These are phyloP conservation scores for Chiridota heheva DNA, from an alignment of 35 echinoderm and acorn worm species.

Conservation along the genomic window DNA sequence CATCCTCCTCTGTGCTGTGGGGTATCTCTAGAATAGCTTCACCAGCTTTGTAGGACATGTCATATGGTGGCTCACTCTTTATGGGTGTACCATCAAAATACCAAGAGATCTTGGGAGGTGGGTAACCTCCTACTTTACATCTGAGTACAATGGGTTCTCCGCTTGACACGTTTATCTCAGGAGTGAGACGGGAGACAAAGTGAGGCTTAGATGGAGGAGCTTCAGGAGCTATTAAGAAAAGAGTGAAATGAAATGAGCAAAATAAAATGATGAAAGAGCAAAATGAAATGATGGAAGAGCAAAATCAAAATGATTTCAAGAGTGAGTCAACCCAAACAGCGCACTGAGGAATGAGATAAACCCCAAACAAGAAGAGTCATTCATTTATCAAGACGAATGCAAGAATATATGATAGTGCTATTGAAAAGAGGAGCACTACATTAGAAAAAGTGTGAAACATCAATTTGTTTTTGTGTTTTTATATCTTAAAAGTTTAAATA, in stretches of 20 bases:
- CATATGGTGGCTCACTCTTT: constrained; percentile 41
- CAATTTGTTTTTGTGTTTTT: too few relatives aligned
- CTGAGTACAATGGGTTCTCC: constrained; percentile 41
- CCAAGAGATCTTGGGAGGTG: constrained; percentile 44
- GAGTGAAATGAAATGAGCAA: not conserved
- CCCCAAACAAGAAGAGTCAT: too few relatives aligned
- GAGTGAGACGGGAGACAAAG: constrained; percentile 13
- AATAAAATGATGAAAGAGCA: not conserved
- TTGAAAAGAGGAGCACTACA: too few relatives aligned
- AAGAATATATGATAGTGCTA: too few relatives aligned
- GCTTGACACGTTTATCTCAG: constrained; percentile 16
- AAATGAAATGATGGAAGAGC: too few relatives aligned
- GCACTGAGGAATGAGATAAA: too few relatives aligned
- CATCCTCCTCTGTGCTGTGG: constrained; percentile 46
- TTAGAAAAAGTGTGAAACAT: too few relatives aligned
- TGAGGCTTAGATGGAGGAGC: constrained; percentile 22
- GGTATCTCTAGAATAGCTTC: constrained; percentile 44
- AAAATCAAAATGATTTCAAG: too few relatives aligned
- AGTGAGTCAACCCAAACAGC: too few relatives aligned
- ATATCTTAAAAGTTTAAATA: too few relatives aligned
- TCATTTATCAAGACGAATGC: too few relatives aligned
- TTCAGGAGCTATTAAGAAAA: constrained; percentile 18
- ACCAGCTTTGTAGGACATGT: constrained; percentile 39
- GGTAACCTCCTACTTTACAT: constrained; percentile 50
- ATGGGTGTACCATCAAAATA: constrained; percentile 38